Conservation (phyloP, 2,888 invertebrate species). For the Ephialtes manifestator region DNA sequence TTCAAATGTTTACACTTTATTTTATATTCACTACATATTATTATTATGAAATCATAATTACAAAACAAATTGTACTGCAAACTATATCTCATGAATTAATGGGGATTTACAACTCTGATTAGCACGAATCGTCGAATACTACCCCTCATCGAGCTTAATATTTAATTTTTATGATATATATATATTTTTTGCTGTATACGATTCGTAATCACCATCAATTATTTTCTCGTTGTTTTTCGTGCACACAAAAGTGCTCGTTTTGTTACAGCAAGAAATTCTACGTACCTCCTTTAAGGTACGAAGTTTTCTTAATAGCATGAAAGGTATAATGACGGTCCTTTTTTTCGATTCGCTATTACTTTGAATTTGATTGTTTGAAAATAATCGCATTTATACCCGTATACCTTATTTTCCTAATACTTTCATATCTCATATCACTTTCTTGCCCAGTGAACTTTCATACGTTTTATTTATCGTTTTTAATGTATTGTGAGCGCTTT, state of each 20-base stretch:
- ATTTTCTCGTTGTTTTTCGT: conserved; percentile 28
- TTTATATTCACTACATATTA: no score
- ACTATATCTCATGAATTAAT: no score
- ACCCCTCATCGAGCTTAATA: conserved; percentile 59
- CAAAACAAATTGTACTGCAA: no score
- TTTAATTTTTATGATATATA: conserved; percentile 29
- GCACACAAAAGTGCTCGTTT: background rate
- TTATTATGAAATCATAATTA: no score
- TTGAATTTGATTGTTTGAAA: conserved; percentile 46
- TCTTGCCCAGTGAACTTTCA: conserved; percentile 81
- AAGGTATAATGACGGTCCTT: conserved; percentile 64
- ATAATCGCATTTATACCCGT: conserved; percentile 68
- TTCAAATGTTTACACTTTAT: no score
- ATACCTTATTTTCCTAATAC: conserved; percentile 73
- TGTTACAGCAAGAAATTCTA: conserved; percentile 28
- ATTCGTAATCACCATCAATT: conserved; percentile 2
- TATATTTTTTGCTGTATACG: conserved; percentile 3
- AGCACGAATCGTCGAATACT: conserved; percentile 50
- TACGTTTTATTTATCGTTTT: conserved; percentile 71
- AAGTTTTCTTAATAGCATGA: conserved; percentile 61
- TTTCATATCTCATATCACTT: conserved; percentile 78
- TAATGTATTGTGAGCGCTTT: conserved; percentile 14
- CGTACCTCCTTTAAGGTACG: conserved; percentile 40
- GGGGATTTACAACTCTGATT: no score
- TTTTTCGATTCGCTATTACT: conserved; percentile 32